phyloP scores from a whole-genome alignment of 2,113 vertebrate species.

The Poecile atricapillus region DNA sequence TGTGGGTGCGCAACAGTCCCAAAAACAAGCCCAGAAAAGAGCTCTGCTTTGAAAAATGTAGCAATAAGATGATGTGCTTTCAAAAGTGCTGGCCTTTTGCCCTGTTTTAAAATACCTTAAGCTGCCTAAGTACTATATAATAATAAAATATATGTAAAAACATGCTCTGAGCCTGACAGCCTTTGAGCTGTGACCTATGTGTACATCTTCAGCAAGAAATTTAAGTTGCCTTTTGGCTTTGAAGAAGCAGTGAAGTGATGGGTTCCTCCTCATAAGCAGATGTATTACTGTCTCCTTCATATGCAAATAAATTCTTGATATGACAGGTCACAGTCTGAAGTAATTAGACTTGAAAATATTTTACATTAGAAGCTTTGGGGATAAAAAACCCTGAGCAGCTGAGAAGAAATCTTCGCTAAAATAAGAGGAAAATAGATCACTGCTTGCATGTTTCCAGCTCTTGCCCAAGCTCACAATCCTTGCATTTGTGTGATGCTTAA shows the following conservation, averaged over 20 bases:
- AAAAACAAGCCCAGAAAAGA: not conserved
- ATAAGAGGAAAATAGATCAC: not conserved
- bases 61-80: not conserved
- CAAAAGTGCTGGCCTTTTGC: not conserved
- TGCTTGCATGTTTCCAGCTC: not conserved
- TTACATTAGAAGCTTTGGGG: not conserved
- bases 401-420: not conserved
- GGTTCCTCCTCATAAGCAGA: not conserved
- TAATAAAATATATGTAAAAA: not conserved
- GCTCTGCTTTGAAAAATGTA: not conserved
- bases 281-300: not conserved
- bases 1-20: not conserved
- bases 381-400: not conserved
- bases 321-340: not conserved
- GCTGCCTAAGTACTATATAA: not conserved
- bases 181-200: not conserved
- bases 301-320: slow-evolving; percentile 1
- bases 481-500: not conserved
- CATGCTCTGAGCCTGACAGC: not conserved
- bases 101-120: not conserved
- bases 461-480: not conserved
- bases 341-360: slow-evolving; percentile 2
- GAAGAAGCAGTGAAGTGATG: not conserved
- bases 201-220: not conserved
- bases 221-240: not conserved